Base-by-base conservation (phyloP, 2,797 vertebrate genomes). In the Sebastes cheni region DNA sequence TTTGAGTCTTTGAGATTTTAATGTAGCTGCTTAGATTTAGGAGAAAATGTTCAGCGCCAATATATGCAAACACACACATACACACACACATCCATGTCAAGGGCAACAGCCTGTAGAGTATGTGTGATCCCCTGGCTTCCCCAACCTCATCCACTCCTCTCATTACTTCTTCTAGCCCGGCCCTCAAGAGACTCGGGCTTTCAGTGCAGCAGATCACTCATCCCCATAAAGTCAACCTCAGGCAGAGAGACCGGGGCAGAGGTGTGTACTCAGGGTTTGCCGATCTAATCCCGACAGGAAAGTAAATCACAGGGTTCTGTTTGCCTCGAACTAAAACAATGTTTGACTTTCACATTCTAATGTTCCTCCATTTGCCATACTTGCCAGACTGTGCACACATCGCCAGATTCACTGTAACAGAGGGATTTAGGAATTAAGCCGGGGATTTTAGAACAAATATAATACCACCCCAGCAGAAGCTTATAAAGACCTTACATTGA, bases 401-500 rank as follows among this genome's bases (percentile, higher is more conserved):
- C 54, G 58, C 71, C 90, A 89, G 78, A 85, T 86, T 90, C 84
- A 89, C 84, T 87, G 77, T 90, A 89, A 91, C 90, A 86, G 84
- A 90, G 82, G 89, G 92, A 88, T 93, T 93, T 92, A 89, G 81
- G 87, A 92, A 91, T 92, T 94, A 92, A 91, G 91, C 89, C 2
- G 78, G 66, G 90, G 89, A 88, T 92, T 94, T 93, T 67, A 81
- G 78, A 91, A 89, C 90, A 93, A 94, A 93, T 86, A 92, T 88
- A 92, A 93, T 86, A 89, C 88, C 90, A 87, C 80, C 86, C 84
- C 75, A 78, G 87, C 75, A 88, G 86, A 88, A 88, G 90, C 86
- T 89, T 86, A 86, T 81, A 79, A 88, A 90, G 81, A 88, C 85
- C 81, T 82, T 70, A 85, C 79, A 84, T 72, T 75, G 80, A 88